Base-by-base conservation (phyloP, 1,140 invertebrate species). In the Globodera ellingtonae region DNA sequence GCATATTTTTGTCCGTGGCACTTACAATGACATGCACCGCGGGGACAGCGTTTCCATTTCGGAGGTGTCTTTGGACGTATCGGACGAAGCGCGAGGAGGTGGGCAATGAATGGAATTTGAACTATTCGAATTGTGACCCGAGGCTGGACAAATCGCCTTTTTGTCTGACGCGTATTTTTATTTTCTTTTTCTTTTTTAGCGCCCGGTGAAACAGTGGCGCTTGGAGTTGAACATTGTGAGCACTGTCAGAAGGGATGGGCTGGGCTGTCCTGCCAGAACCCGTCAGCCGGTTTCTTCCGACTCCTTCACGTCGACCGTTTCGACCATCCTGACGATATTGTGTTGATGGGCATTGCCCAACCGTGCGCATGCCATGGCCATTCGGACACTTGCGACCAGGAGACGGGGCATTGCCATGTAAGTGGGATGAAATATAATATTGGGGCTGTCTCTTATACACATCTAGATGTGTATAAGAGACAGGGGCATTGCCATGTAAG, bases 151-250 rank as follows among this genome's bases (percentile, higher is more conserved):
- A 24, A 24, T 35, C 1, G 35, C 1, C 35, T 35, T 35, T 35
- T 35, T 35, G 35, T 35, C 35, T 35, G 35, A 2, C 3, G 35
- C 2, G 35, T 35, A 35, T 62, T 18, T 62, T 4, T n/a, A 15
- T 10, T 59, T 5, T 59, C 5, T 6, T 15, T 59, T 5, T 15
- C 10, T 59, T 21, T 62, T 62, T 62, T 62, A 62, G 47, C 67
- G n/a, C 21, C 35, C 15, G 72, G 18, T 35, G 86, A 86, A 46
- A 83, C 86, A n/a, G 90, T 93, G n/a, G 95, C 94, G 2, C 90
- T 91, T 69, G 94, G 95, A 3, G 93, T 98, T 8, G 97, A 98
- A 90, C 91, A 93, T 70, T 98, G 97, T 89, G 91, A 92, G n/a
- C 95, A 94, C 88, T 94, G 90, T 80, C 83, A 85, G 4, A 75